These are phyloP conservation scores for Epinotia ramella DNA, from an alignment of 2,888 invertebrate species.

Conservation along the genomic window DNA sequence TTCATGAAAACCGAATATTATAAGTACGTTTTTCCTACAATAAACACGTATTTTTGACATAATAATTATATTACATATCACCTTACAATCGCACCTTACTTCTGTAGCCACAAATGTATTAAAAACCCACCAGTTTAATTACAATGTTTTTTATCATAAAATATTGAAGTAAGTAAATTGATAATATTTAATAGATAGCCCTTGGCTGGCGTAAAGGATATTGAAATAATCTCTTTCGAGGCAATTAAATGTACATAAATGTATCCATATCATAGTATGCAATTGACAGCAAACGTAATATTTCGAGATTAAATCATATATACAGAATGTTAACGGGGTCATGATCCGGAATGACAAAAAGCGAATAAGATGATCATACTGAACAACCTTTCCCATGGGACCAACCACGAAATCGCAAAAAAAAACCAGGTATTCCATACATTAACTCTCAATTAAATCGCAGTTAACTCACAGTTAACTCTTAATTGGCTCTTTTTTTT, in stretches of 20 bases:
- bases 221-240: not conserved
- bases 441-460: too few species aligned
- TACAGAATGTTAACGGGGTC: too few species aligned
- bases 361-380: too few species aligned
- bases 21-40: too few species aligned
- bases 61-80: not conserved
- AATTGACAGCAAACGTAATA: not conserved
- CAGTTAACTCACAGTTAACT: too few species aligned
- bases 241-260: not conserved
- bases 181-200: too few species aligned
- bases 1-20: constrained; percentile 46
- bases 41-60: not conserved
- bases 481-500: too few species aligned
- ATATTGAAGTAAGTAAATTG: too few species aligned
- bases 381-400: too few species aligned
- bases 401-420: too few species aligned
- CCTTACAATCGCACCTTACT: not conserved
- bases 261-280: not conserved
- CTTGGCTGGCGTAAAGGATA: not conserved
- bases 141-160: not conserved
- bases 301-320: not conserved
- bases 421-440: too few species aligned
- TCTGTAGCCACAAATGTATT: not conserved
- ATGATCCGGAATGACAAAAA: too few species aligned
- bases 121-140: not conserved